Evolutionary conservation across 2,113 vertebrate genomes (phyloP), one percentile per base, ranked within the genome.

Genomic region (human (Homo sapiens)): DNA sequence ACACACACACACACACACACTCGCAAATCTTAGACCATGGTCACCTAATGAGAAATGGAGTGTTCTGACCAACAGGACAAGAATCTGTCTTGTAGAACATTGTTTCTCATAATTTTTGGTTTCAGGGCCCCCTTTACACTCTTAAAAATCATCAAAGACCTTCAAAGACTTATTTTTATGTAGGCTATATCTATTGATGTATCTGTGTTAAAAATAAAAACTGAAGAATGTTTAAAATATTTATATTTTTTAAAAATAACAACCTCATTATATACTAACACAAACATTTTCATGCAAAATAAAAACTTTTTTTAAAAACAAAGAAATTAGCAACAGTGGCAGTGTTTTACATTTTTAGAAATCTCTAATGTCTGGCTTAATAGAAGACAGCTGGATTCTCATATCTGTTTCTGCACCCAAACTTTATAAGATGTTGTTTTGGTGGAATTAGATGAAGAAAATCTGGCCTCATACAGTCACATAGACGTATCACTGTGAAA

Each of bases 331-430:
- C n/a, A 72, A 83, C 66, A 83, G 45, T 72, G 75, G 17, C 68
- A 79, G 76, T n/a, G 43, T 79, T 89, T 94, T 50, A 55, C 18
- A 79, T 79, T 90, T 90, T 84, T 84, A 94, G 93, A 95, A 96
- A 90, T 75, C 27, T 93, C 68, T 66, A 50, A 50, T 86, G 6
- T 87, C 52, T 89, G 20, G 57, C 25, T 93, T 92, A 84, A 57
- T 43, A 55, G n/a, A 78, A 83, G 75, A 79, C 35, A 92, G 48
- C 72, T 89, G 57, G 73, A 35, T 40, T 72, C 50, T 72, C 66
- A 5, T 50, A 75, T 48, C 43, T 43, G 59, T 38, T 40, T 87
- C 50, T 52, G 38, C 7, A 64, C 78, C 73, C 68, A 48, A 87
- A 84, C 17, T 84, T 94, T 73, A 43, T 43, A 79, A 73, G 50